Evolutionary conservation across 1,140 invertebrate species (phyloP).

Genomic region (Eurosta solidaginis): DNA sequence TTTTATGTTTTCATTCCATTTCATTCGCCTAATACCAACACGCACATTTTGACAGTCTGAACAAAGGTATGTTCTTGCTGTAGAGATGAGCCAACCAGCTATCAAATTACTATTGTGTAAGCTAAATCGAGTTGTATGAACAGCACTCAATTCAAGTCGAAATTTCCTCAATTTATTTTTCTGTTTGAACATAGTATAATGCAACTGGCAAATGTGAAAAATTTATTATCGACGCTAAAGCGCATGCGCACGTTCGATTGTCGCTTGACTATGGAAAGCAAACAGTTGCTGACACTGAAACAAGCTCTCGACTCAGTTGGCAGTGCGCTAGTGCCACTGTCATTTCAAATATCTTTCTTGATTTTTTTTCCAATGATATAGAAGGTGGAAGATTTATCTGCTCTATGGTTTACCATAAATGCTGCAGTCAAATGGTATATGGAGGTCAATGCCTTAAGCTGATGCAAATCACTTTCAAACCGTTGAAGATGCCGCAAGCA

Average conservation of each 20-base stretch:
- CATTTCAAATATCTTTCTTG: background rate
- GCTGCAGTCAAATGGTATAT: background rate
- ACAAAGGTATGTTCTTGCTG: too few species aligned
- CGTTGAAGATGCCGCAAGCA: too few species aligned
- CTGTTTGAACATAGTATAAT: too few species aligned
- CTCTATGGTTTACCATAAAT: background rate
- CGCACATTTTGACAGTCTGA: too few species aligned
- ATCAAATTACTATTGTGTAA: too few species aligned
- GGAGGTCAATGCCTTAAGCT: background rate
- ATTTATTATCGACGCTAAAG: constrained; percentile 21
- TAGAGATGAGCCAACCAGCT: too few species aligned
- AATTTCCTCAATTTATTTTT: too few species aligned
- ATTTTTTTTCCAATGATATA: background rate
- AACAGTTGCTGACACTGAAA: background rate
- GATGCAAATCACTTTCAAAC: background rate
- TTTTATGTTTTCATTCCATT: too few species aligned
- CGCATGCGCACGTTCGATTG: constrained; percentile 1
- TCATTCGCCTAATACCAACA: too few species aligned
- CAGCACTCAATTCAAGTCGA: too few species aligned
- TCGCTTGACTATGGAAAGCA: constrained; percentile 14
- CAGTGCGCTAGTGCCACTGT: background rate
- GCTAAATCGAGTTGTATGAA: too few species aligned
- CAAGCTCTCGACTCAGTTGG: background rate
- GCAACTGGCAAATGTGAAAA: constrained; percentile 2
- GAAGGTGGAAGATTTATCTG: constrained; percentile 14